Evolutionary conservation across 2,888 invertebrate species (phyloP).

Genomic region (Aphrophora alni): DNA sequence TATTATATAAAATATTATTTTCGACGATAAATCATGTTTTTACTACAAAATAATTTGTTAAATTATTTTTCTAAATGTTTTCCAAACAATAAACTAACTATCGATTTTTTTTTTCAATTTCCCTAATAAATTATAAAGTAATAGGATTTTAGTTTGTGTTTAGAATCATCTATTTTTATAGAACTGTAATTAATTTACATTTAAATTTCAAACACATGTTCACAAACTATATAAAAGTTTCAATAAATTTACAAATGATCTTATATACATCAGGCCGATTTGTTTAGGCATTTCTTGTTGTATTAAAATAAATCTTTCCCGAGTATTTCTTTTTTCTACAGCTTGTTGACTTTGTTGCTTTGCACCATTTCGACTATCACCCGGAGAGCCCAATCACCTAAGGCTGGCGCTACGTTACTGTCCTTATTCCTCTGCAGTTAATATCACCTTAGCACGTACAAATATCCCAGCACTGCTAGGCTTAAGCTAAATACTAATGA

Average conservation of each 20-base stretch:
- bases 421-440: neutral
- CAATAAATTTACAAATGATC: neutral
- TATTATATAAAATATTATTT: no score
- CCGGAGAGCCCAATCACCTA: neutral
- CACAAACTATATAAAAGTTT: constrained; percentile 6
- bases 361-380: neutral
- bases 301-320: neutral
- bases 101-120: no score
- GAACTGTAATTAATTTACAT: neutral
- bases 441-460: constrained; percentile 25
- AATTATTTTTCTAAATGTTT: no score
- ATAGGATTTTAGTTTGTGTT: no score
- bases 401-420: neutral
- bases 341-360: neutral
- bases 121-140: no score
- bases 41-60: no score
- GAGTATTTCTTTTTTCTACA: neutral
- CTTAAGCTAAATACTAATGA: neutral
- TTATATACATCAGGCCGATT: neutral
- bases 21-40: no score
- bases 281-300: neutral
- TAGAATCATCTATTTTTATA: no score
- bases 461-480: constrained; percentile 7
- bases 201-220: neutral
- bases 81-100: no score